Evolutionary conservation across 2,888 invertebrate genomes (phyloP), one percentile per base, ranked within the genome.

Genomic region (Epirrhoe tristata): DNA sequence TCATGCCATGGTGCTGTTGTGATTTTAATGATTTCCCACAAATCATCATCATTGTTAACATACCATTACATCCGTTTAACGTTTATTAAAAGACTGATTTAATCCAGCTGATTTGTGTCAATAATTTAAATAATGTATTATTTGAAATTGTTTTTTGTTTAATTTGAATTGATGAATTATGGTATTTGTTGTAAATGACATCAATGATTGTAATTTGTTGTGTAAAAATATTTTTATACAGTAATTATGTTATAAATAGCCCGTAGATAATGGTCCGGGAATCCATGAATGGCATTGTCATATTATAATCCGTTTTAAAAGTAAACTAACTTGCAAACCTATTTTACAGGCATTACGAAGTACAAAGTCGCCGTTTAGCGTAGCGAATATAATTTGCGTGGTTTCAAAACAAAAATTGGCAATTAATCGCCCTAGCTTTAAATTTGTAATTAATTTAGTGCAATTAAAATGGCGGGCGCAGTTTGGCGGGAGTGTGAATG

Each of bases 41-140:
- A 86, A 84, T 79, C 77, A 73, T 71, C 77, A 74, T 72, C 75
- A 81, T 79, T 72, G 34, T 72, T 76, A 67, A 63, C 36, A 53
- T 54, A 63, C 50, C 70, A 72, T 70, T 56, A 31, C 78, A 77
- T 81, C 72, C 69, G 71, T 75, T 77, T 69, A 34, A 50, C 43
- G 80, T 84, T 79, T 76, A 60, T 76, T 74, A 76, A 80, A 89
- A 90, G 91, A 91, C 91, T 91, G 91, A 91, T 89, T 85, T 86
- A 66, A 53, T 58, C 60, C 69, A 67, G 56, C 32, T 67, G 57
- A 66, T 67, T 78, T 80, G 80, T 74, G 34, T 67, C 51, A 59
- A 50, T 74, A 62, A 69, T 74, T 76, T 77, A 58, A 63, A 24
- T 3, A 24, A 72, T 73, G 71, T 75, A 64, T 74, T 74, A 61